Conservation (phyloP, 1,140 invertebrate genomes). For the Drosophila pruinosa region DNA sequence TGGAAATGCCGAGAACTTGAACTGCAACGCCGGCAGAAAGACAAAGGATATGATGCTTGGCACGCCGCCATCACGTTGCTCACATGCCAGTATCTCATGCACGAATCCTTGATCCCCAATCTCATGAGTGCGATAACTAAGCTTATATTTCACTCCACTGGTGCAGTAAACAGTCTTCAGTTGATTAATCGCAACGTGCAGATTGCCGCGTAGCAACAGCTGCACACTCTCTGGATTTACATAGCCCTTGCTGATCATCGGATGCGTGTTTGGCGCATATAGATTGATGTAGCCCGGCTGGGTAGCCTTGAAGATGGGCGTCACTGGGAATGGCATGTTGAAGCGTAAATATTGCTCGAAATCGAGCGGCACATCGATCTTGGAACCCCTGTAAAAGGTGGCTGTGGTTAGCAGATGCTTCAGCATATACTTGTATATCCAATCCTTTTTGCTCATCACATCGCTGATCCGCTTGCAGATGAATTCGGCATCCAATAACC, state of each 20-base stretch:
- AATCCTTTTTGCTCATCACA: constrained; percentile 52
- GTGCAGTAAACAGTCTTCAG: constrained; percentile 25
- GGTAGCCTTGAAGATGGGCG: constrained; percentile 46
- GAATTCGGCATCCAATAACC: constrained; percentile 46
- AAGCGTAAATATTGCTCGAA: constrained; percentile 61
- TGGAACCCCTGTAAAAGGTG: constrained; percentile 54
- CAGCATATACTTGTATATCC: constrained; percentile 46
- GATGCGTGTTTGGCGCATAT: constrained; percentile 31
- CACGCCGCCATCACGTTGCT: constrained; percentile 39
- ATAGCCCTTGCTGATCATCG: constrained; percentile 45
- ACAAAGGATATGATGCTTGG: constrained; percentile 58
- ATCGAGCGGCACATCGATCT: constrained; percentile 49
- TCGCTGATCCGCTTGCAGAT: constrained; percentile 38
- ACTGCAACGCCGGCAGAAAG: constrained; percentile 50
- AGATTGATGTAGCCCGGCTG: constrained; percentile 56
- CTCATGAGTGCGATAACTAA: constrained; percentile 53
- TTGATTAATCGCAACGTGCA: constrained; percentile 36
- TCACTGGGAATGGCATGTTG: constrained; percentile 47
- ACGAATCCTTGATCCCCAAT: constrained; percentile 59
- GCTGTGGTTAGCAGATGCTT: constrained; percentile 43
- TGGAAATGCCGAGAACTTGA: constrained; percentile 42
- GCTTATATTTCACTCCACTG: constrained; percentile 40
- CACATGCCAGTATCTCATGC: constrained; percentile 50
- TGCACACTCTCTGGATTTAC: constrained; percentile 53
- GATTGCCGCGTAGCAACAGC: constrained; percentile 44